Evolutionary conservation across 2,113 vertebrate species (phyloP).

Genomic region (Castor canadensis): DNA sequence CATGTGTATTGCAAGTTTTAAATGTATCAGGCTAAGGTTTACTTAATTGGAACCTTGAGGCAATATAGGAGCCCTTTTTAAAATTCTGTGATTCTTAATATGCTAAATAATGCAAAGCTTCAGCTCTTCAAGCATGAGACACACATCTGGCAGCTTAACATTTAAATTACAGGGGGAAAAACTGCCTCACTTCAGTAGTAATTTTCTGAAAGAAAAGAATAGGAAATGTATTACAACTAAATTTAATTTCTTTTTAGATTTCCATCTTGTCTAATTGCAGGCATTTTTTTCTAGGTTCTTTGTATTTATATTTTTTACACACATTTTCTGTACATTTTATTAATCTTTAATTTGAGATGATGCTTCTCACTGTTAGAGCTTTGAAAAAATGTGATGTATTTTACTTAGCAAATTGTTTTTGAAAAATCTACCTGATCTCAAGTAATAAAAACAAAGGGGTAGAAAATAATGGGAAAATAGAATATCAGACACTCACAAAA

Average conservation of each 20-base stretch:
- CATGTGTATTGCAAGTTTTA: slow-evolving; percentile 98
- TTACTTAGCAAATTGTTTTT: slow-evolving; percentile 81
- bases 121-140: slow-evolving; percentile 99
- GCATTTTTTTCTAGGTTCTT: slow-evolving; percentile 78
- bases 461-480: slow-evolving; percentile 77
- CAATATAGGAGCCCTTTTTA: slow-evolving; percentile 99
- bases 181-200: slow-evolving; percentile 90
- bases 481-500: slow-evolving; percentile 74
- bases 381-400: slow-evolving; percentile 80
- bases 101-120: slow-evolving; percentile 99
- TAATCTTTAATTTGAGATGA: slow-evolving; percentile 85
- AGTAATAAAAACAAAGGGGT: slow-evolving; percentile 79
- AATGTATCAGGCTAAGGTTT: slow-evolving; percentile 99
- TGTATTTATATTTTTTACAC: slow-evolving; percentile 82
- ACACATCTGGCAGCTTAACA: slow-evolving; percentile 99
- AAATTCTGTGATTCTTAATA: slow-evolving; percentile 99
- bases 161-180: slow-evolving; percentile 95
- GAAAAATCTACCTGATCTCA: slow-evolving; percentile 81
- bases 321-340: slow-evolving; percentile 83
- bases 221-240: slow-evolving; percentile 93
- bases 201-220: slow-evolving; percentile 94
- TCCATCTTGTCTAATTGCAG: slow-evolving; percentile 93
- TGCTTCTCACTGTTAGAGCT: slow-evolving; percentile 75
- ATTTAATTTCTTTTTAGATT: slow-evolving; percentile 94
- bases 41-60: slow-evolving; percentile 99